A percentile compares a stretch with the other conserved stretches of the same genome.
These are phyloP conservation scores for Dreissena rostriformis DNA, from an alignment of 1,140 invertebrate genomes.

Conservation along the genomic window DNA sequence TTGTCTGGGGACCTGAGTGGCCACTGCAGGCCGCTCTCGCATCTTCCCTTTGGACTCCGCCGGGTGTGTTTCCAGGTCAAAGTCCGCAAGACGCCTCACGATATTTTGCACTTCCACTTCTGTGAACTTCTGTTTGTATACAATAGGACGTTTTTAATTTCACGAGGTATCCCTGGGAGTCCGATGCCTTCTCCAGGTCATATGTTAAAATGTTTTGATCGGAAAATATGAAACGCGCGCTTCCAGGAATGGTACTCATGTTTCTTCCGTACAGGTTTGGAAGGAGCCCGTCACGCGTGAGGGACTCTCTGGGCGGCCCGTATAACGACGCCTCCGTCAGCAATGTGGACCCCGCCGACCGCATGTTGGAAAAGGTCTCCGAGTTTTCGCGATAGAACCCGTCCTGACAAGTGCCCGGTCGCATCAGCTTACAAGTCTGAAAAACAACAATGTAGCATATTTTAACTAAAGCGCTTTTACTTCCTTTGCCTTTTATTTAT, in stretches of 20 bases:
- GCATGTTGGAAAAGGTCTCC: slow-evolving; percentile 34
- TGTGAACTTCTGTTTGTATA: slow-evolving; percentile 54
- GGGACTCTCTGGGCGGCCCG: slow-evolving; percentile 1
- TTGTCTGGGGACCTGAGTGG: slow-evolving; percentile 45
- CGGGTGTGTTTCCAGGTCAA: slow-evolving; percentile 34
- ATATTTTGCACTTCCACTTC: slow-evolving; percentile 49
- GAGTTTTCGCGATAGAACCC: slow-evolving; percentile 39
- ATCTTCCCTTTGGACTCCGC: slow-evolving; percentile 32
- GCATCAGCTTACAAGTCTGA: too few relatives aligned
- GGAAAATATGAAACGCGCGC: slow-evolving; percentile 10
- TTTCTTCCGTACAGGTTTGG: slow-evolving; percentile 10
- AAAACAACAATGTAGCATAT: too few relatives aligned
- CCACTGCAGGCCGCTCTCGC: slow-evolving; percentile 16
- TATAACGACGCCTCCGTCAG: slow-evolving; percentile 45
- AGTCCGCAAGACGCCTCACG: slow-evolving; percentile 42
- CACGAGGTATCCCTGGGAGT: slow-evolving; percentile 41
- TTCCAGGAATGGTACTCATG: slow-evolving; percentile 43
- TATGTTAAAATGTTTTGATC: slow-evolving; percentile 10
- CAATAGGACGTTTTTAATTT: slow-evolving; percentile 38
- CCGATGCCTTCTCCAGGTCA: slow-evolving; percentile 48
- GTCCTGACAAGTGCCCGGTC: slow-evolving; percentile 22
- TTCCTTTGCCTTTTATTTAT: too few relatives aligned
- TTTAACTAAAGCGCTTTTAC: too few relatives aligned
- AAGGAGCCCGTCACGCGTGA: too few relatives aligned
- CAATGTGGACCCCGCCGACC: slow-evolving; percentile 27